Evolutionary conservation across 1,140 invertebrate species (phyloP).

Genomic region (Camponotus floridanus): DNA sequence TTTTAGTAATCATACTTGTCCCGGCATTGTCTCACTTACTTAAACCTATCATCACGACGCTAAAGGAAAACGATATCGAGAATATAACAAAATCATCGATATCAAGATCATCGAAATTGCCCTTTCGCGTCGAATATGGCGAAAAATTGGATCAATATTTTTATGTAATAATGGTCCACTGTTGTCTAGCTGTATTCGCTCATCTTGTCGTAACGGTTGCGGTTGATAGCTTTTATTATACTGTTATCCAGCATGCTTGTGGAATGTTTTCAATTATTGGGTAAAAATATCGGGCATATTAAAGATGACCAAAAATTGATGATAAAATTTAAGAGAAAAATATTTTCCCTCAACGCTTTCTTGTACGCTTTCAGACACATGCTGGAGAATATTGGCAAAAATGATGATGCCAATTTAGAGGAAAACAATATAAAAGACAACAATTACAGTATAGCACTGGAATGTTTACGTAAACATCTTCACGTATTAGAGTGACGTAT

Average conservation of each 20-base stretch:
- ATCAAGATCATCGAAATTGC: neutral
- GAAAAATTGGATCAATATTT: neutral
- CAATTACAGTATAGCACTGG: neutral
- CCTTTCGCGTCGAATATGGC: conserved; percentile 9
- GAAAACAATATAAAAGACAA: neutral
- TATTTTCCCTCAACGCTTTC: neutral
- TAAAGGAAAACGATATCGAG: neutral
- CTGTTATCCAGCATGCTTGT: conserved; percentile 12
- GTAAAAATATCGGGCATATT: neutral
- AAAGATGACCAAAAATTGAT: too few relatives aligned
- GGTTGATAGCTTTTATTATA: conserved; percentile 9
- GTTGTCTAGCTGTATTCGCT: neutral
- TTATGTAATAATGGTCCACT: conserved; percentile 9
- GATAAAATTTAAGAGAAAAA: neutral
- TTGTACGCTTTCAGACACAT: neutral
- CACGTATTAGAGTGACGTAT: neutral
- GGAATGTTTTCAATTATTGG: conserved; percentile 38
- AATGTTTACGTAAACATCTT: conserved; percentile 28
- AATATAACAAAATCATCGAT: neutral
- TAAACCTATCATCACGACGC: neutral
- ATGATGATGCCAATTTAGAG: neutral
- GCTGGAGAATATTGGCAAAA: conserved; percentile 16
- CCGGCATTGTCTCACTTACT: neutral
- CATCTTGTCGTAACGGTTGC: neutral
- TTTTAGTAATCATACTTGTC: neutral